Base-by-base conservation (phyloP, 2,888 invertebrate species). In the Cosmia pyralina region DNA sequence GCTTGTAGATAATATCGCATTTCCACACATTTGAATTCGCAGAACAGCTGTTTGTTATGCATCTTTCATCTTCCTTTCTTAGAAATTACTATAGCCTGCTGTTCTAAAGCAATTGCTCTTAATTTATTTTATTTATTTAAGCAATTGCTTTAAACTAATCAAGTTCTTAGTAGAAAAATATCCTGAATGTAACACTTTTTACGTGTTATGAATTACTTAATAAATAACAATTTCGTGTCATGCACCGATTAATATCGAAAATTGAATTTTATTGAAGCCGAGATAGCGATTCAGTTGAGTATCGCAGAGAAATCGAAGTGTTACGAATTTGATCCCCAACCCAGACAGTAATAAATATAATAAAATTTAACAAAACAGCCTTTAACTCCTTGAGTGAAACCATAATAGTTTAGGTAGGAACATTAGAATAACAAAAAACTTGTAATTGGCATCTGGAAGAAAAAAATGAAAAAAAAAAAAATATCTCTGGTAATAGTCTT, bases 171-270 rank as follows among this genome's bases (percentile, higher is more conserved):
- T 41, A 59, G 13, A 22, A 11, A 52, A 55, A 53, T 28, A 50
- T 38, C 44, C 64, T n/a, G 50, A 67, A 67, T 22, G 7, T 44
- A 60, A 60, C 55, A 17, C 6, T 22, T 68, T n/a, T 46, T 67
- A 59, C 82, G 72, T 75, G 82, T 60, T 68, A 4, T 57, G 13
- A 28, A 64, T 11, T 65, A 58, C 44, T 46, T 60, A 77, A 46
- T 76, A 19, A 48, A 46, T 55, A 52, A 62, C 34, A 50, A 71
- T 64, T 69, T 82, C 46, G 58, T 75, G 17, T 22, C 68, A 59
- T 69, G 70, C 41, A 63, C 41, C 55, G 38, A 57, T 75, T 62
- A 55, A 59, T 67, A 44, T 50, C 50, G 34, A 65, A 70, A 69
- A 71, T 76, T 71, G 17, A 52, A 69, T 64, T 59, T 48, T 48